These are phyloP conservation scores for Enteromius unitaeniatus DNA, from an alignment of 2,797 vertebrate species.

Conservation along the genomic window DNA sequence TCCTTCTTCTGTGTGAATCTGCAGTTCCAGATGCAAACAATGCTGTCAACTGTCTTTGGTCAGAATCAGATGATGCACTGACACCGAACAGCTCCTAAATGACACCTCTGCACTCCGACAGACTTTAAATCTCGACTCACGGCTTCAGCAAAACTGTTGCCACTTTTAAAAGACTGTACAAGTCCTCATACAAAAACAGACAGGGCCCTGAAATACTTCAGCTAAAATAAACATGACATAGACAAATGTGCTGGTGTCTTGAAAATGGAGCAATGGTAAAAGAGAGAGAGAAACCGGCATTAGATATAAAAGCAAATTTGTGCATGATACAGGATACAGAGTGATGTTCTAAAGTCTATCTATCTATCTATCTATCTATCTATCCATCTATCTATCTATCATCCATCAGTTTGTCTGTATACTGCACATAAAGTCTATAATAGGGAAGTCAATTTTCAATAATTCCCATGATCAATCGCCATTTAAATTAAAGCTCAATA, in stretches of 20 bases:
- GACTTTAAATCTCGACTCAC: slow-evolving; percentile 13
- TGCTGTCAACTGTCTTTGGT: slow-evolving; percentile 9
- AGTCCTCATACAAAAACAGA: background rate
- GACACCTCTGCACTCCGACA: background rate
- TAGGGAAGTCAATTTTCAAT: background rate
- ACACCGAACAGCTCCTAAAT: background rate
- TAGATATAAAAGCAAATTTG: background rate
- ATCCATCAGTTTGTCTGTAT: background rate
- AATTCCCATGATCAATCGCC: background rate
- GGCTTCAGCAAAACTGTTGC: slow-evolving; percentile 2
- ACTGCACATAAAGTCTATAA: background rate
- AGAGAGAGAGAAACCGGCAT: background rate
- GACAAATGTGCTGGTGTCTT: background rate
- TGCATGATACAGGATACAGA: slow-evolving; percentile 3
- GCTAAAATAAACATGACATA: slow-evolving; percentile 17
- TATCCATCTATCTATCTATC: background rate
- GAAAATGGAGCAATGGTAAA: background rate
- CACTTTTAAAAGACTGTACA: slow-evolving; percentile 1
- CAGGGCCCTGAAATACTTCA: slow-evolving; percentile 2
- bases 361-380: background rate
- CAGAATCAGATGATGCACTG: slow-evolving; percentile 3
- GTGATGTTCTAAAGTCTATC: background rate
- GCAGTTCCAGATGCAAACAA: slow-evolving; percentile 3
- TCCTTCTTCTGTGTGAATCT: background rate
- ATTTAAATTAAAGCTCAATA: background rate